A percentile compares a stretch with the other conserved stretches of the same genome.
phyloP scores from a whole-genome alignment of 2,797 vertebrate species.

The Bryconaethiops microstoma region DNA sequence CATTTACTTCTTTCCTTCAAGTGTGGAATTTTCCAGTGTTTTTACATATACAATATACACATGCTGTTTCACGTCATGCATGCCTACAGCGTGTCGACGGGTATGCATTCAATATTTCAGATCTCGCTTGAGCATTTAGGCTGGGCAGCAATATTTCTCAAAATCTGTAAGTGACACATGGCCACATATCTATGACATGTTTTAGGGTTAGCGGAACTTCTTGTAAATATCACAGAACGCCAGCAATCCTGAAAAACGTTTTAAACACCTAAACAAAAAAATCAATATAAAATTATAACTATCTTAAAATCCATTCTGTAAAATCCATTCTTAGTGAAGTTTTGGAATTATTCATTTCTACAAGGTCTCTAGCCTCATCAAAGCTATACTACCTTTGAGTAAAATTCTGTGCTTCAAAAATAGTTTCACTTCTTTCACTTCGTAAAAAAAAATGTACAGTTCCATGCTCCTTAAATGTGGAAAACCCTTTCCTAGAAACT shows the following conservation, averaged over 20 bases:
- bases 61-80: constrained; percentile 25
- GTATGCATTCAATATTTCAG: background rate
- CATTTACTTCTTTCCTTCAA: constrained; percentile 31
- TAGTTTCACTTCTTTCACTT: background rate
- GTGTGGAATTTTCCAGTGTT: constrained; percentile 49
- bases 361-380: background rate
- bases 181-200: background rate
- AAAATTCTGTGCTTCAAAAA: constrained; percentile 12
- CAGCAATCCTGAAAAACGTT: constrained; percentile 19
- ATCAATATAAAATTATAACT: constrained; percentile 8
- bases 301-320: background rate
- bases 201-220: background rate
- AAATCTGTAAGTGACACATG: constrained; percentile 1
- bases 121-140: constrained; percentile 29
- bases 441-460: background rate
- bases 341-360: constrained; percentile 16
- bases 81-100: constrained; percentile 24
- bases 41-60: constrained; percentile 45
- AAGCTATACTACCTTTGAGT: background rate
- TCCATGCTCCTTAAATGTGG: background rate
- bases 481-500: constrained; percentile 2
- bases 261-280: background rate
- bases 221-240: constrained; percentile 28
- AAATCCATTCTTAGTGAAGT: constrained; percentile 27
- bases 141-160: constrained; percentile 6